Evolutionary conservation across 2,113 vertebrate species (phyloP), one percentile per base, ranked within the genome.

Genomic region (Agapornis roseicollis): DNA sequence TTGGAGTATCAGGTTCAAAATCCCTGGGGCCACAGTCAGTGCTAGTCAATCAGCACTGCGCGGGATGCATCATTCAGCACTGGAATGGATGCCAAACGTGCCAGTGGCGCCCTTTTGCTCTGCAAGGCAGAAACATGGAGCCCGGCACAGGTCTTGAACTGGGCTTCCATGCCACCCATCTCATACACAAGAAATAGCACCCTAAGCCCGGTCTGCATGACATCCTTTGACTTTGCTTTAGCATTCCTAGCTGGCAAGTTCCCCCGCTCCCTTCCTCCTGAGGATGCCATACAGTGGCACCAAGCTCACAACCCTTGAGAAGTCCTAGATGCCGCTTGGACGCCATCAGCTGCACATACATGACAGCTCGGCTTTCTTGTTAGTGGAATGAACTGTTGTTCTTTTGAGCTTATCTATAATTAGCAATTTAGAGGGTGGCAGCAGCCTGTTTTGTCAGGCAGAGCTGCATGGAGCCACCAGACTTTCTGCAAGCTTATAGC

Each of bases 271-370:
- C 29, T 77, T 20, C 44, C 72, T 2, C 41, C 72, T 1, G 18
- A 24, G 41, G n/a, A 73, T 56, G 74, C 20, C 50, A 5, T 0
- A 60, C 18, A 66, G 53, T 2, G 0, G 13, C 47, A 8, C 55
- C 3, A 2, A 2, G 9, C 61, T 85, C 66, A 11, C 72, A 7
- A 4, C 72, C 29, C 90, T 42, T 7, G 55, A 47, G 41, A 1
- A 25, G 70, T 13, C 71, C 53, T 12, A 9, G 52, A 73, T 25
- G 39, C 35, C 2, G 0, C 68, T 58, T 24, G 50, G 72, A 8
- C 1, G 0, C 35, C 1, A 0, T 60, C 44, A 25, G 27, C 60
- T 3, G 0, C 17, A 7, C 52, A 37, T 33, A 35, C 0, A 2
- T 6, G 52, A 44, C 64, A 79, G 72, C 52, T 86, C 3, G 2